Evolutionary conservation across 2,888 invertebrate genomes (phyloP).

Genomic region (Mesoligia furuncula): DNA sequence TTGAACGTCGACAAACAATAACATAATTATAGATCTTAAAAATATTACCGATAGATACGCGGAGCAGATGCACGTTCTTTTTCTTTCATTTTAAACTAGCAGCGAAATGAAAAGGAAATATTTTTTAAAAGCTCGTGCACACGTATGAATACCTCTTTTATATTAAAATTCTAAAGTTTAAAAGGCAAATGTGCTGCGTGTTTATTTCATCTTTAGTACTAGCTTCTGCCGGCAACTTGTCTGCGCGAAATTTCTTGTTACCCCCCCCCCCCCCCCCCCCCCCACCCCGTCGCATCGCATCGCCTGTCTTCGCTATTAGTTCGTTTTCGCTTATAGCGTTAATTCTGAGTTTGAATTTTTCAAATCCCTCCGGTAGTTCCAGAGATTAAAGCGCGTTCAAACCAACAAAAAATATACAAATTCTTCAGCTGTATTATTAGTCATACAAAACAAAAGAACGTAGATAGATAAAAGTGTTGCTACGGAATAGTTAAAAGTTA

Average conservation of each 20-base stretch:
- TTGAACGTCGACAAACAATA: constrained; percentile 16
- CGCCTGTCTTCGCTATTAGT: background rate
- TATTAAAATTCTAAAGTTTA: background rate
- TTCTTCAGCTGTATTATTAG: background rate
- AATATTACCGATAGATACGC: constrained; percentile 23
- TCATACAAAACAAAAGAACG: background rate
- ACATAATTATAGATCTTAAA: constrained; percentile 11
- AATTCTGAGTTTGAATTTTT: background rate
- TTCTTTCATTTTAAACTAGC: constrained; percentile 26
- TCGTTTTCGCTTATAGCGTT: background rate
- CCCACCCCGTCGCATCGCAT: background rate
- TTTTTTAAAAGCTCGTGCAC: background rate
- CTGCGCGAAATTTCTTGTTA: background rate
- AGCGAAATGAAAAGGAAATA: constrained; percentile 11
- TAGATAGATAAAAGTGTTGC: background rate
- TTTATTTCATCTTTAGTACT: background rate
- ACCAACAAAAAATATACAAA: background rate
- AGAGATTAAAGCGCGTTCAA: background rate
- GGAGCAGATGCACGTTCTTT: constrained; percentile 17
- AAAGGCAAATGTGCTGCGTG: background rate
- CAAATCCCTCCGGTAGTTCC: background rate
- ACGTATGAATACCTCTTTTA: background rate
- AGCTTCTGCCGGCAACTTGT: too few relatives aligned
- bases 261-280: too few relatives aligned
- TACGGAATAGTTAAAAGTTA: constrained; percentile 12